Conservation (phyloP, 2,113 vertebrate genomes). For the Lophotis ruficrista region DNA sequence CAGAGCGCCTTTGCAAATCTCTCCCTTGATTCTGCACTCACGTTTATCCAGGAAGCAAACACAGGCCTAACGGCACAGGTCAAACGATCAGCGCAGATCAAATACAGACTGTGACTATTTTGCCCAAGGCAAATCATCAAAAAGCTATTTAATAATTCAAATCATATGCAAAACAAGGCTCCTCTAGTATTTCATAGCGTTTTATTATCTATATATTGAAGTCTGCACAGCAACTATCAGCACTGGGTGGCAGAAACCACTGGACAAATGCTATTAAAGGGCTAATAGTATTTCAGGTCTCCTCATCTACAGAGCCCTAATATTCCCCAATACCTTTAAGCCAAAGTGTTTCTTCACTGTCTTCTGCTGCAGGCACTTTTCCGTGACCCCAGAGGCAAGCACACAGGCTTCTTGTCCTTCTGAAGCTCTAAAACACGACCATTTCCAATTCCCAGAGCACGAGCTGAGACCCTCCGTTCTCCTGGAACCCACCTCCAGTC, state of each 20-base stretch:
- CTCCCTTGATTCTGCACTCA: background rate
- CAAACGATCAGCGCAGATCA: background rate
- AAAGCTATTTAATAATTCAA: background rate
- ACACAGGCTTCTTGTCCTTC: accelerated
- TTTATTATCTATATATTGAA: background rate
- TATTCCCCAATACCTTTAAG: background rate
- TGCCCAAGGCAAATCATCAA: background rate
- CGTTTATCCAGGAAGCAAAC: background rate
- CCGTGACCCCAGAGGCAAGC: background rate
- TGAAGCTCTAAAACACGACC: background rate
- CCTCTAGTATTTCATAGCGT: background rate
- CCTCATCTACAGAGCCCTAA: background rate
- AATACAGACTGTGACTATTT: background rate
- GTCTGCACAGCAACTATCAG: background rate
- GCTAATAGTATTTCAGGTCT: background rate
- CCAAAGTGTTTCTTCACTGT: background rate
- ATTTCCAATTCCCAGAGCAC: background rate
- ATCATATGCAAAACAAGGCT: background rate
- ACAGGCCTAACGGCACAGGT: background rate
- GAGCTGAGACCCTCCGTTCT: background rate
- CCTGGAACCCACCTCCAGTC: background rate
- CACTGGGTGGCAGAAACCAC: background rate
- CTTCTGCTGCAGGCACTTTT: background rate
- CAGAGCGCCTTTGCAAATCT: background rate
- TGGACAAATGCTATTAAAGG: background rate